These are phyloP conservation scores for Bubo bubo DNA, from an alignment of 2,113 vertebrate species.

Conservation along the genomic window DNA sequence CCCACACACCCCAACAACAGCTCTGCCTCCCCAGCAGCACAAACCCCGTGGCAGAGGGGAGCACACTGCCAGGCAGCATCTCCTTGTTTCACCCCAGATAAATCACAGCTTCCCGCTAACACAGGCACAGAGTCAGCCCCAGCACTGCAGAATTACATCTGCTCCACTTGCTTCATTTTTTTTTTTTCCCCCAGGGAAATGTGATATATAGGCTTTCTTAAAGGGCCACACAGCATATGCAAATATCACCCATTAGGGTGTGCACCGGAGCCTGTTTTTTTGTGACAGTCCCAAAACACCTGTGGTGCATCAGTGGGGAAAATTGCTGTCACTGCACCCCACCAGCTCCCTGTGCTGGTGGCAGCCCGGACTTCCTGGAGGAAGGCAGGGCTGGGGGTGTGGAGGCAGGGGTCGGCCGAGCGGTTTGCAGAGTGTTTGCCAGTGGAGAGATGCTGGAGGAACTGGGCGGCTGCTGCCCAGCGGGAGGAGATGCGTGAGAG, in stretches of 20 bases:
- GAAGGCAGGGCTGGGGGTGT: fast-evolving
- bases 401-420: fast-evolving
- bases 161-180: neutral
- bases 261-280: fast-evolving
- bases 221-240: neutral
- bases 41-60: neutral
- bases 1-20: neutral
- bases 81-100: neutral
- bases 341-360: fast-evolving
- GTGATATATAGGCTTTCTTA: neutral
- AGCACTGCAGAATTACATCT: neutral
- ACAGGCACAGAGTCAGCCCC: neutral
- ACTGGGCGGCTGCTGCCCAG: neutral
- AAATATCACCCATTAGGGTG: fast-evolving
- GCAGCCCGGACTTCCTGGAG: neutral
- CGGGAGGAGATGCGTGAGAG: fast-evolving
- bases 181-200: neutral
- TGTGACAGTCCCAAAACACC: fast-evolving
- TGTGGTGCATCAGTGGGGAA: fast-evolving
- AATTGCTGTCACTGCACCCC: fast-evolving
- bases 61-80: neutral
- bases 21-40: neutral
- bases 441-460: fast-evolving
- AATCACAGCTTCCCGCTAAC: neutral
- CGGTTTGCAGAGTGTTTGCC: fast-evolving